A percentile compares a stretch with the other conserved stretches of the same genome.
Evolutionary conservation across 2,888 invertebrate genomes (phyloP).

Genomic region (Cancer borealis): DNA sequence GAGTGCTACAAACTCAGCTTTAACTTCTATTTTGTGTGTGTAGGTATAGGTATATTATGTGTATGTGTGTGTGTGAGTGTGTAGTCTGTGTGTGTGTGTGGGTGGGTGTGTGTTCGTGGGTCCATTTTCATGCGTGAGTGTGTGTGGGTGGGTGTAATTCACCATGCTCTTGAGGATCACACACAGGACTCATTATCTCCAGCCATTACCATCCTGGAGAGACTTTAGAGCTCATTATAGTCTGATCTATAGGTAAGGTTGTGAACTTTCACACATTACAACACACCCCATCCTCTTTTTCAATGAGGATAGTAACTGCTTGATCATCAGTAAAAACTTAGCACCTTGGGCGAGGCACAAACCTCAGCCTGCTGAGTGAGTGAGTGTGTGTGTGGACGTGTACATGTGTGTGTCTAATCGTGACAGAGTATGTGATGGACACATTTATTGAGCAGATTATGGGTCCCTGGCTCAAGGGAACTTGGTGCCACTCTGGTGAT

Average conservation of each 20-base stretch:
- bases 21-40: slow-evolving; percentile 48
- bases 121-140: no score
- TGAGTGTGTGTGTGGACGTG: background rate
- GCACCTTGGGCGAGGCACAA: no score
- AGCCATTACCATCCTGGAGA: no score
- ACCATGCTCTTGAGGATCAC: no score
- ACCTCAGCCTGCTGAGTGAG: background rate
- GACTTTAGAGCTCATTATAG: no score
- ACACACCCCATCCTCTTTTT: no score
- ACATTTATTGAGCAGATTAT: slow-evolving; percentile 6
- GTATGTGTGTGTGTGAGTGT: background rate
- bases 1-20: slow-evolving; percentile 62
- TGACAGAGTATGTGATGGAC: background rate
- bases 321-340: no score
- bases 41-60: background rate
- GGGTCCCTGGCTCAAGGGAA: background rate
- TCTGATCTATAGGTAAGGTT: no score
- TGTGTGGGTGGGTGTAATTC: no score
- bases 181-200: no score
- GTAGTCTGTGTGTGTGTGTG: background rate
- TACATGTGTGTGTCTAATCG: background rate
- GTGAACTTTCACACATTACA: no score
- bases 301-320: no score
- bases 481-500: slow-evolving; percentile 30
- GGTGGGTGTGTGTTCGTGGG: background rate